Conservation (phyloP, 2,888 invertebrate species). For the Dolichomitus sp. region DNA sequence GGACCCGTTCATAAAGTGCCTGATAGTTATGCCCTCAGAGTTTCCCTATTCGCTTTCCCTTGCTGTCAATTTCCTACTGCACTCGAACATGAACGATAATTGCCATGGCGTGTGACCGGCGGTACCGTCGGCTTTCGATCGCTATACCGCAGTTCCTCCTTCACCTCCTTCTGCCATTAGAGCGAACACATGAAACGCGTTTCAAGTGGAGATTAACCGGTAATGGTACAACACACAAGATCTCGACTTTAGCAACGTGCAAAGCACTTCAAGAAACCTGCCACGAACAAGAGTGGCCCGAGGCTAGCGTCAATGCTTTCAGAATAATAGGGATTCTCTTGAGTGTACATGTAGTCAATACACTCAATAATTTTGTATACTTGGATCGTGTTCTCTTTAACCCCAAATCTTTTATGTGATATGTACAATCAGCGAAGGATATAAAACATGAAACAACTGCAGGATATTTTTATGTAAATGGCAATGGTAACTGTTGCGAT, state of each 20-base stretch:
- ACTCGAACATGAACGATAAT: conserved; percentile 51
- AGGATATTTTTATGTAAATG: not conserved
- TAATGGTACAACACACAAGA: conserved; percentile 48
- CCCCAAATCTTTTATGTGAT: not conserved
- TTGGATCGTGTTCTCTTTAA: not conserved
- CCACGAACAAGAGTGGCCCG: conserved; percentile 43
- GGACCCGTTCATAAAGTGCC: conserved; percentile 15
- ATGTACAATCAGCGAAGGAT: not conserved
- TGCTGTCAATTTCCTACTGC: conserved; percentile 55
- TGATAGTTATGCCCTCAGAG: conserved; percentile 35
- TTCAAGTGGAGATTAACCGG: conserved; percentile 62
- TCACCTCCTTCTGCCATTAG: conserved; percentile 17
- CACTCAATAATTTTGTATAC: conserved; percentile 21
- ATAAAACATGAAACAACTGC: not conserved
- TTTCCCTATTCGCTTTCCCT: conserved; percentile 39
- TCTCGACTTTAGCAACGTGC: conserved; percentile 44
- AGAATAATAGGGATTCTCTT: not conserved
- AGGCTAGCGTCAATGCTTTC: conserved; percentile 13
- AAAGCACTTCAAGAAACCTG: conserved; percentile 56
- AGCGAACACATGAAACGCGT: conserved; percentile 57
- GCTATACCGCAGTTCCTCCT: conserved; percentile 19
- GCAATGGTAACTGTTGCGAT: not conserved
- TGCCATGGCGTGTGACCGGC: conserved; percentile 36
- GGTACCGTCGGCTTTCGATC: conserved; percentile 5
- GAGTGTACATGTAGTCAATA: not conserved